phyloP scores from a whole-genome alignment of 1,140 invertebrate genomes.

The Pseudomyrmex cubaensis region DNA sequence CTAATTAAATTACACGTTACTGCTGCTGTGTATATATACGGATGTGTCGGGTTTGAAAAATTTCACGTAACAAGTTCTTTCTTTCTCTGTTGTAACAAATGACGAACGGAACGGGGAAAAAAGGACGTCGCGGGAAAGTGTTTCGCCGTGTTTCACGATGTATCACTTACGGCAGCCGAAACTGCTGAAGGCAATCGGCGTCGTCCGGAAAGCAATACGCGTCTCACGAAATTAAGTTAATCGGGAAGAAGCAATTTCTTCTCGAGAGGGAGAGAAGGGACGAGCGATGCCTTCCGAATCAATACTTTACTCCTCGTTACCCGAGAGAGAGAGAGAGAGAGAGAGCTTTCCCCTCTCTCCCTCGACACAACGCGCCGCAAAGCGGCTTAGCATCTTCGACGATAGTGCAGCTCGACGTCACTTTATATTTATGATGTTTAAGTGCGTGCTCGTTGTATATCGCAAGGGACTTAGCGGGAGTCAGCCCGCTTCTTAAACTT shows the following conservation, averaged over 20 bases:
- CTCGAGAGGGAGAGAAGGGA: slow-evolving; percentile 37
- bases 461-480: slow-evolving; percentile 5
- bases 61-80: background rate
- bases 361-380: slow-evolving; percentile 18
- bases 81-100: background rate
- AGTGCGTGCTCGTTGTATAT: background rate
- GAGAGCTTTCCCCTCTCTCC: background rate
- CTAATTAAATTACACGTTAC: background rate
- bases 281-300: slow-evolving; percentile 62
- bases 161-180: slow-evolving; percentile 41
- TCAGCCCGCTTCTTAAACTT: slow-evolving; percentile 25
- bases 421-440: slow-evolving; percentile 30
- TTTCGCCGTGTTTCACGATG: slow-evolving; percentile 23
- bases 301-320: slow-evolving; percentile 42
- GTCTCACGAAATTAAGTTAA: slow-evolving; percentile 67
- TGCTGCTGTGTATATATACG: background rate
- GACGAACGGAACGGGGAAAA: background rate
- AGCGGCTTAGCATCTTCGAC: slow-evolving; percentile 38
- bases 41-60: background rate
- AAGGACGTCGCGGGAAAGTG: background rate
- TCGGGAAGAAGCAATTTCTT: slow-evolving; percentile 68
- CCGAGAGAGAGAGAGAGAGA: slow-evolving; percentile 3
- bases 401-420: background rate
- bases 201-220: slow-evolving; percentile 49
- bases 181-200: slow-evolving; percentile 51